phyloP scores from a whole-genome alignment of 2,113 vertebrate genomes.

The Myxocyprinus asiaticus region DNA sequence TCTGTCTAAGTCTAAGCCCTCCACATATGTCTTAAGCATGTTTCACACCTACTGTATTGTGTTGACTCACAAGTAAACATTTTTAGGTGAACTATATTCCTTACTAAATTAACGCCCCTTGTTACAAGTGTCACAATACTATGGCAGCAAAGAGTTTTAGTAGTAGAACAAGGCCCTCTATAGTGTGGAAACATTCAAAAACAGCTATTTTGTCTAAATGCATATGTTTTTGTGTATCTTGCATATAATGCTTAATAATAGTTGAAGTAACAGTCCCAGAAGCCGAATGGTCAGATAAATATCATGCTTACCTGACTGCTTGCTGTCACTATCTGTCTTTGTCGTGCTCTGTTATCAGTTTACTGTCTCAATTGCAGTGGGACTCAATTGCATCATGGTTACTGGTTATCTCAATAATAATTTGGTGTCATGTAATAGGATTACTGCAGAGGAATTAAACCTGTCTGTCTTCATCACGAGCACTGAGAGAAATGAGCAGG shows the following conservation, averaged over 20 bases:
- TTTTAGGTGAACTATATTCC: no score
- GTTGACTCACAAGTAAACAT: no score
- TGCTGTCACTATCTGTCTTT: conserved; percentile 3
- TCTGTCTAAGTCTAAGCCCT: no score
- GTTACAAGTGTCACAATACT: neutral
- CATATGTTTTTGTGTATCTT: no score
- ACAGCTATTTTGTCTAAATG: neutral
- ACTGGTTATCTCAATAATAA: conserved; percentile 5
- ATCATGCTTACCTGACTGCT: conserved; percentile 36
- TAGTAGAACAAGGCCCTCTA: neutral
- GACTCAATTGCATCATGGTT: conserved; percentile 41
- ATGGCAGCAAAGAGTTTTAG: no score
- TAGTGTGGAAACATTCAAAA: neutral
- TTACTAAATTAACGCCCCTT: neutral
- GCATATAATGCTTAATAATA: no score
- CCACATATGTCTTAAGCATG: no score
- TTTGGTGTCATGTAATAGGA: conserved; percentile 52
- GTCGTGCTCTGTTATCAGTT: neutral
- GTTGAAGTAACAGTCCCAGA: neutral
- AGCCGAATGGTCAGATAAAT: neutral
- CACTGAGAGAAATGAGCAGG: neutral
- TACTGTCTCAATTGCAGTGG: neutral
- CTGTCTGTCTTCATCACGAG: neutral
- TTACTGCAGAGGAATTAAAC: conserved; percentile 46
- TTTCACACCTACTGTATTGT: no score